Percentiles rank a stretch among this genome's conserved stretches.
Conservation (phyloP, 2,888 invertebrate species). For the Caenorhabditis sinica region DNA sequence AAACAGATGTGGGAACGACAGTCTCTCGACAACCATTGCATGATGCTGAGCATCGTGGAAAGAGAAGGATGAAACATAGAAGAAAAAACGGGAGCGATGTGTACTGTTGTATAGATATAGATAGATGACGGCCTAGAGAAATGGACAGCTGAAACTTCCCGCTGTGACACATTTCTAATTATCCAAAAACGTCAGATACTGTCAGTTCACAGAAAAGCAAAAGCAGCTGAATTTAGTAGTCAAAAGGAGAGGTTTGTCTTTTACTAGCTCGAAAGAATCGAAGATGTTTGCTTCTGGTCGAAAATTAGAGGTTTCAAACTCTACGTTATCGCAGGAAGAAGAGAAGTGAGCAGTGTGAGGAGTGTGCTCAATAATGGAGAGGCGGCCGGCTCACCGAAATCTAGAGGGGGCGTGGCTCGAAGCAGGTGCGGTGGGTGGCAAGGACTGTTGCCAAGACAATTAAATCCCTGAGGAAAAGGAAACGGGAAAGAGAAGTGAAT, state of each 20-base stretch:
- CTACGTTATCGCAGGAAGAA: background rate
- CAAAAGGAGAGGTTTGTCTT: background rate
- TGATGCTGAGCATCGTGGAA: background rate
- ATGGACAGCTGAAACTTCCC: background rate
- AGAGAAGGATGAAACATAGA: background rate
- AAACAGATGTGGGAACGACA: constrained; percentile 14
- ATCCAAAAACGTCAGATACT: background rate
- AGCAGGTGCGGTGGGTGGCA: background rate
- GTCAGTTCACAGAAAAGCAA: background rate
- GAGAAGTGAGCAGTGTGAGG: background rate
- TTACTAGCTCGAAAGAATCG: constrained; percentile 2
- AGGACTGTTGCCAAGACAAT: constrained; percentile 50
- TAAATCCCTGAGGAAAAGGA: background rate
- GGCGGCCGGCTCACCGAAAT: background rate
- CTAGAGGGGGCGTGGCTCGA: background rate
- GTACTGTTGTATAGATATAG: background rate
- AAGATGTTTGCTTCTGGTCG: background rate
- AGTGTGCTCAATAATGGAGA: constrained; percentile 12
- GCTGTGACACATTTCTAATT: background rate
- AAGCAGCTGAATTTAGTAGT: background rate
- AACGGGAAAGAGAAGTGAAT: background rate
- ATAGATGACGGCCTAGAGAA: background rate
- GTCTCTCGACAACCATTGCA: constrained; percentile 2
- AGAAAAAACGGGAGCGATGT: background rate
- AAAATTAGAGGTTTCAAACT: constrained; percentile 34